These are phyloP conservation scores for Calvadosia cruxmelitensis DNA, from an alignment of 30 jellyfish, hydroid and myxozoan genomes.

Conservation along the genomic window DNA sequence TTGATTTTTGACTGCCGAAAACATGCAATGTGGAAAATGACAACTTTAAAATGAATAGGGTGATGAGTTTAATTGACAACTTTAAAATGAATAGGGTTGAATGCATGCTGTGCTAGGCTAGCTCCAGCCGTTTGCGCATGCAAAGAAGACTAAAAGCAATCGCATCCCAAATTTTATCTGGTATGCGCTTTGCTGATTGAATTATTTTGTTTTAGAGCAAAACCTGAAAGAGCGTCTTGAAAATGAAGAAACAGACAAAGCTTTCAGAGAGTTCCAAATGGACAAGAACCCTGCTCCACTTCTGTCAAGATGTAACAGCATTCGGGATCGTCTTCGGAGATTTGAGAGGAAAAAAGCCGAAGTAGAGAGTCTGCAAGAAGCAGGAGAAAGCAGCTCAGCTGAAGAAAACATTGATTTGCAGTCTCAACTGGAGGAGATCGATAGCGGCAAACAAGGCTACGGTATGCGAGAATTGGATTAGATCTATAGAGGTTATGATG, in stretches of 20 bases:
- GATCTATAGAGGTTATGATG: no score
- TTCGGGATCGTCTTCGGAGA: neutral
- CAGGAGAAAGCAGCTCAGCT: neutral
- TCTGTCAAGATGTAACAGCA: neutral
- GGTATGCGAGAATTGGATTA: no score
- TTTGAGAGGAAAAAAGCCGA: neutral
- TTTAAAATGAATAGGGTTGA: no score
- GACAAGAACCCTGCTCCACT: neutral
- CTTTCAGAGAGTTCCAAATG: neutral
- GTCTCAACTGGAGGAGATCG: neutral
- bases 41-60: no score
- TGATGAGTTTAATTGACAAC: no score
- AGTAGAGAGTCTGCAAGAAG: neutral
- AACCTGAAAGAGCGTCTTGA: neutral
- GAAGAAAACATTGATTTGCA: neutral
- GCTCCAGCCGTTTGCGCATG: no score
- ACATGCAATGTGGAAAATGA: no score
- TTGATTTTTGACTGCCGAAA: no score
- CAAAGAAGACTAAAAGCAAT: no score
- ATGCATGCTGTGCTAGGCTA: no score
- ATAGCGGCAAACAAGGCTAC: neutral
- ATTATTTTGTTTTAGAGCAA: neutral
- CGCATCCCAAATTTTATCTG: no score
- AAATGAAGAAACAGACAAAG: neutral
- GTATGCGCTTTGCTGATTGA: no score